Percentiles rank a stretch among this genome's conserved stretches.
phyloP scores from a whole-genome alignment of 2,888 invertebrate genomes.

The Andrena praecox region DNA sequence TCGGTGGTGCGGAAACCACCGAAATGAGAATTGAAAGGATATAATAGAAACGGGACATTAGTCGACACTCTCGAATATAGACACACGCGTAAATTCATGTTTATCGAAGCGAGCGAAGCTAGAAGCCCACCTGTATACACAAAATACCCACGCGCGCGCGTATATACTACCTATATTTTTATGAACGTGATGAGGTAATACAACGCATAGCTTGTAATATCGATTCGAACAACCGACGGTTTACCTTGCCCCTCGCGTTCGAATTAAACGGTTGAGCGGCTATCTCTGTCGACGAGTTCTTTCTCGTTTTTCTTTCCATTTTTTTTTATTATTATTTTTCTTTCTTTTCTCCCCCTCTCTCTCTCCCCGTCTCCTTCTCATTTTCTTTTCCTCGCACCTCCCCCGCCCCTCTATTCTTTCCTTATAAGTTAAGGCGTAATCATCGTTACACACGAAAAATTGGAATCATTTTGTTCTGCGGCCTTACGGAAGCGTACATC shows the following conservation, averaged over 20 bases:
- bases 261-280: slow-evolving; percentile 76
- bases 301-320: slow-evolving; percentile 28
- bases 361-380: slow-evolving; percentile 12
- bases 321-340: slow-evolving; percentile 38
- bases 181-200: slow-evolving; percentile 83
- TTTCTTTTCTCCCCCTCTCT: slow-evolving; percentile 43
- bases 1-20: slow-evolving; percentile 52
- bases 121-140: slow-evolving; percentile 70
- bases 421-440: slow-evolving; percentile 63
- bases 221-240: slow-evolving; percentile 75
- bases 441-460: slow-evolving; percentile 62
- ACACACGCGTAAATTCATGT: slow-evolving; percentile 63
- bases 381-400: slow-evolving; percentile 12
- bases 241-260: slow-evolving; percentile 78
- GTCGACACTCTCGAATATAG: slow-evolving; percentile 58
- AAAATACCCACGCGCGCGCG: slow-evolving; percentile 66
- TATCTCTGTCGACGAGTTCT: slow-evolving; percentile 66
- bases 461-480: slow-evolving; percentile 59
- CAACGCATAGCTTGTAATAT: slow-evolving; percentile 82
- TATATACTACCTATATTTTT: slow-evolving; percentile 82
- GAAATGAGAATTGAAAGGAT: slow-evolving; percentile 19
- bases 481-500: slow-evolving; percentile 56
- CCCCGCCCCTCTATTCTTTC: slow-evolving; percentile 41
- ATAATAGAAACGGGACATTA: slow-evolving; percentile 8
- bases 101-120: slow-evolving; percentile 75